phyloP scores from a whole-genome alignment of 2,888 invertebrate genomes.

The Cartodere bifasciata region DNA sequence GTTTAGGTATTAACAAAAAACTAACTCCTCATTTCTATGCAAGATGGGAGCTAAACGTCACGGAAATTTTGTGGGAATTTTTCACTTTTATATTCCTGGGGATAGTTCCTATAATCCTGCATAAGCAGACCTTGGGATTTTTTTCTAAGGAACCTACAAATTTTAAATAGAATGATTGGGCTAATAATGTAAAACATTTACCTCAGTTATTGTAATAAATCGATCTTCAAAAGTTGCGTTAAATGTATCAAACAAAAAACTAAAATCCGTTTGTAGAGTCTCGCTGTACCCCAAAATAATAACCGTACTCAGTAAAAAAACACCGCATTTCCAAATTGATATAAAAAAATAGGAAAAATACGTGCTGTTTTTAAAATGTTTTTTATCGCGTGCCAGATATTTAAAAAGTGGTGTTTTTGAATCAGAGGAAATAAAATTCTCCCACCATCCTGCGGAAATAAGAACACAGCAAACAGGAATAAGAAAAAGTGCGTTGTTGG shows the following conservation, averaged over 20 bases:
- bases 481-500: conserved; percentile 41
- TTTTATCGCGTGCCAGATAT: conserved; percentile 32
- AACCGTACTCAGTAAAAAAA: conserved; percentile 52
- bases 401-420: conserved; percentile 26
- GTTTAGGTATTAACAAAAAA: too few relatives aligned
- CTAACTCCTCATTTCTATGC: too few relatives aligned
- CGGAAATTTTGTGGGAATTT: too few relatives aligned
- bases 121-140: too few relatives aligned
- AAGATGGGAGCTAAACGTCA: too few relatives aligned
- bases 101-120: too few relatives aligned
- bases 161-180: background rate
- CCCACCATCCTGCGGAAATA: conserved; percentile 74
- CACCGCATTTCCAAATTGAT: conserved; percentile 61
- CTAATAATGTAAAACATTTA: conserved; percentile 22
- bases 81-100: too few relatives aligned
- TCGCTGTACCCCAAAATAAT: conserved; percentile 40
- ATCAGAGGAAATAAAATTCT: conserved; percentile 52
- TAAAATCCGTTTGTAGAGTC: conserved; percentile 35
- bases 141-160: too few relatives aligned
- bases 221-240: conserved; percentile 40
- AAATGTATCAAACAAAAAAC: conserved; percentile 39
- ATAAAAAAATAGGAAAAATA: conserved; percentile 63
- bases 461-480: conserved; percentile 52
- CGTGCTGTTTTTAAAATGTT: conserved; percentile 33
- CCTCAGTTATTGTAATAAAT: conserved; percentile 41